phyloP scores from a whole-genome alignment of 2,888 invertebrate species.

The Diplazon laetatorius region DNA sequence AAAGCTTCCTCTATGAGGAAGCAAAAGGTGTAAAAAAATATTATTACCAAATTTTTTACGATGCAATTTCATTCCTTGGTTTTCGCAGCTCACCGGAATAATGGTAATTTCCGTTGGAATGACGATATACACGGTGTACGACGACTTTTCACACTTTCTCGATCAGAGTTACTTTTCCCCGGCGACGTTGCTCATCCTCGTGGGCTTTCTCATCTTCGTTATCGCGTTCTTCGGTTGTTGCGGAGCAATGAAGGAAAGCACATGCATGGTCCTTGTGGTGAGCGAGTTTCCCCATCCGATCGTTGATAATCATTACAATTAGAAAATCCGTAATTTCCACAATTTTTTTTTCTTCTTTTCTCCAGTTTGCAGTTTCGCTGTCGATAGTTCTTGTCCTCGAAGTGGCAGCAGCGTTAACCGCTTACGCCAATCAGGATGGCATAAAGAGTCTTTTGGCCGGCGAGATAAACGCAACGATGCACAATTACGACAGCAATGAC shows the following conservation, averaged over 20 bases:
- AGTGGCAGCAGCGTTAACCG: constrained; percentile 85
- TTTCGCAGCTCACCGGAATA: constrained; percentile 87
- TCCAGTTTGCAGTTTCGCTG: constrained; percentile 85
- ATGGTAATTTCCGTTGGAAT: constrained; percentile 87
- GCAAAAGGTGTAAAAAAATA: too few species aligned
- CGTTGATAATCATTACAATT: not conserved
- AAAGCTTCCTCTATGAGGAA: too few species aligned
- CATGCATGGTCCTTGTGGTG: constrained; percentile 87
- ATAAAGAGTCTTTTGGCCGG: constrained; percentile 80
- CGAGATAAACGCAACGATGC: constrained; percentile 83
- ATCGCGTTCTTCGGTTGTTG: constrained; percentile 91
- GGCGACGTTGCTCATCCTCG: constrained; percentile 89
- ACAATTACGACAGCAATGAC: constrained; percentile 79
- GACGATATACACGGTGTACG: constrained; percentile 85
- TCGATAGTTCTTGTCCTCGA: constrained; percentile 85
- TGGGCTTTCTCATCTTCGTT: constrained; percentile 90
- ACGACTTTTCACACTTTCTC: constrained; percentile 85
- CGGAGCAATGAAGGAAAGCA: constrained; percentile 91
- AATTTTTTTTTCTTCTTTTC: constrained; percentile 2
- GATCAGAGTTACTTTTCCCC: constrained; percentile 88
- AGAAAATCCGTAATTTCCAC: not conserved
- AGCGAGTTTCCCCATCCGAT: constrained; percentile 57
- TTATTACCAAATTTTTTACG: not conserved
- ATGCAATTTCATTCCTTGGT: not conserved
- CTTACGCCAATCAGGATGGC: constrained; percentile 83